A percentile compares a stretch with the other conserved stretches of the same genome.
Conservation (phyloP, 2,888 invertebrate genomes). For the Dusona sp. region DNA sequence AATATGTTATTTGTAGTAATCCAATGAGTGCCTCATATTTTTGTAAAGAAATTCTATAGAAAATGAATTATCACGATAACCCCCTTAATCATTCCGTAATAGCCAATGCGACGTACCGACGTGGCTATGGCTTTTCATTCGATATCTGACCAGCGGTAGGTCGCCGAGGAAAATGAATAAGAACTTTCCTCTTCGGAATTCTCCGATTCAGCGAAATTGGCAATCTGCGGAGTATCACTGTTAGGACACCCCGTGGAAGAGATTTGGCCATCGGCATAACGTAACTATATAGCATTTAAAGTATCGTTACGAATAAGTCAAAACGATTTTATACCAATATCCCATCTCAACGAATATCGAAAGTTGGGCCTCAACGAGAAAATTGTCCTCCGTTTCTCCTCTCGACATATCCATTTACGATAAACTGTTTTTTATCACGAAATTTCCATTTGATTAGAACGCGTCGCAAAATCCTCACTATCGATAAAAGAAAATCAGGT, state of each 20-base stretch:
- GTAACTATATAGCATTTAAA: slow-evolving; percentile 16
- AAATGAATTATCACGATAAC: too few species aligned
- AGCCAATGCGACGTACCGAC: background rate
- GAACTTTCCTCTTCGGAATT: background rate
- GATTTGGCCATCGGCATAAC: background rate
- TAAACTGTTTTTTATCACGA: slow-evolving; percentile 11
- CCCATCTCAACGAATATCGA: background rate
- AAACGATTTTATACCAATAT: slow-evolving; percentile 31
- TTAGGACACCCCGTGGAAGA: background rate
- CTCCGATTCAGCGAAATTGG: background rate
- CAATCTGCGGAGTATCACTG: background rate
- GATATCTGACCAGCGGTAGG: background rate
- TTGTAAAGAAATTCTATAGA: too few species aligned
- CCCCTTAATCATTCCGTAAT: background rate
- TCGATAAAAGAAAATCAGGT: background rate
- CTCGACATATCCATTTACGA: background rate
- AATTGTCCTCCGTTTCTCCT: background rate
- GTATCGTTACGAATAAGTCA: slow-evolving; percentile 33
- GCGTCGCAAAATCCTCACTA: background rate
- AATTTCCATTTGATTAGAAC: slow-evolving; percentile 19
- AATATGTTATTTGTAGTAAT: too few species aligned
- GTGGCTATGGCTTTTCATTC: background rate
- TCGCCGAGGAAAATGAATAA: background rate
- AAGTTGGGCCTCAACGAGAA: slow-evolving; percentile 5
- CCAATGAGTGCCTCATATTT: too few species aligned